A percentile compares a stretch with the other conserved stretches of the same genome.
Conservation (phyloP, 2,113 vertebrate species). For the Aleadryas rufinucha region DNA sequence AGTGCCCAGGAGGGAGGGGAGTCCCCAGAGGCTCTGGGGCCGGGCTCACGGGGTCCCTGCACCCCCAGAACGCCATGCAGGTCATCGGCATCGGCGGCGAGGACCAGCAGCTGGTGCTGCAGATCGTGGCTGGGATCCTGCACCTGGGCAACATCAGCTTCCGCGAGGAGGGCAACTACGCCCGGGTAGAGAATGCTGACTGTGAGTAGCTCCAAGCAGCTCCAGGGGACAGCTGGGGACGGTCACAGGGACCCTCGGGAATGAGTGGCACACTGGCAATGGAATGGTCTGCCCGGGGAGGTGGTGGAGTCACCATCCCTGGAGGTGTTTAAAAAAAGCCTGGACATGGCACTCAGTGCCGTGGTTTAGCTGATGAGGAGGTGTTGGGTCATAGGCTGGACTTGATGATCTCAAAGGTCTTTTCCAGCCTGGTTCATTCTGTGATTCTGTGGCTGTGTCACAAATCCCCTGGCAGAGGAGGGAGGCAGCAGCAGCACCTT, state of each 20-base stretch:
- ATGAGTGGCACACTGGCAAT: background rate
- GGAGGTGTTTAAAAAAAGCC: background rate
- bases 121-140: slow-evolving; percentile 90
- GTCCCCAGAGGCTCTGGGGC: fast-evolving
- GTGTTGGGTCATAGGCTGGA: background rate
- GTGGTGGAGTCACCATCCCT: background rate
- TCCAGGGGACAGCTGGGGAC: fast-evolving
- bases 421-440: background rate
- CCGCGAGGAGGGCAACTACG: slow-evolving; percentile 91
- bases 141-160: slow-evolving; percentile 95
- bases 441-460: background rate
- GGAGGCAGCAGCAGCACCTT: background rate
- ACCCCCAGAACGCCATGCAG: slow-evolving; percentile 88
- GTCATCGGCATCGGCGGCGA: slow-evolving; percentile 85
- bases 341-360: background rate
- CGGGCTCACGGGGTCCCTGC: background rate
- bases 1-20: background rate
- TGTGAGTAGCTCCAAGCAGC: slow-evolving; percentile 74
- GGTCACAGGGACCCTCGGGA: fast-evolving
- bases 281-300: background rate
- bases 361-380: background rate
- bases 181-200: slow-evolving; percentile 86
- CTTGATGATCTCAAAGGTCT: background rate
- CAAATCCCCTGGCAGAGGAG: background rate
- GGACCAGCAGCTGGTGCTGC: slow-evolving; percentile 83